Percentiles rank a stretch among this genome's conserved stretches.
Conservation (phyloP, 2,888 invertebrate genomes). For the Lobophora halterata region DNA sequence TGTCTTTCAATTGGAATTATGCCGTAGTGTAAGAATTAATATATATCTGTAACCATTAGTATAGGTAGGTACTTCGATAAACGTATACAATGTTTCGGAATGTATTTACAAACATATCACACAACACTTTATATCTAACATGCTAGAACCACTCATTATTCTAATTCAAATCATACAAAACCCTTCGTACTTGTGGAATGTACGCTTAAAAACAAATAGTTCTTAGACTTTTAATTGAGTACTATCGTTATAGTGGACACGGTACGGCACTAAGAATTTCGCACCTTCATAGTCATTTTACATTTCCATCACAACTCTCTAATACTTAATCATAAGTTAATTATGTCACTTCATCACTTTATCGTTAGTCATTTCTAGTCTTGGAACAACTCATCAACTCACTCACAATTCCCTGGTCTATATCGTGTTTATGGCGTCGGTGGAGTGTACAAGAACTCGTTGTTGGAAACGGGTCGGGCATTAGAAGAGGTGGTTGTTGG, state of each 20-base stretch:
- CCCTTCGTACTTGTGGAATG: constrained; percentile 34
- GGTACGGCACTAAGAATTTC: constrained; percentile 61
- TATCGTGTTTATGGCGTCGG: constrained; percentile 7
- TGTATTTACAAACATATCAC: constrained; percentile 65
- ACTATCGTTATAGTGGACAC: constrained; percentile 66
- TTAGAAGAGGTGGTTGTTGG: constrained; percentile 84
- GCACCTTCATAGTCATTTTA: constrained; percentile 36
- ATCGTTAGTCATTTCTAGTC: constrained; percentile 16
- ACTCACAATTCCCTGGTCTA: constrained; percentile 5
- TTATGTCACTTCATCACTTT: constrained; percentile 34
- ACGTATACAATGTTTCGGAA: constrained; percentile 64
- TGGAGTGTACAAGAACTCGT: constrained; percentile 19
- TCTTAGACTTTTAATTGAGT: constrained; percentile 47
- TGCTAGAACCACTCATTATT: constrained; percentile 30
- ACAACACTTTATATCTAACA: constrained; percentile 44
- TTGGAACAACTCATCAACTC: constrained; percentile 8
- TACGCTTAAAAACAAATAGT: constrained; percentile 46
- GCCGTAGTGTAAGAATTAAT: constrained; percentile 5
- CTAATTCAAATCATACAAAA: constrained; percentile 43
- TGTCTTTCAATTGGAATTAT: constrained; percentile 6
- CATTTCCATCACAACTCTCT: constrained; percentile 27
- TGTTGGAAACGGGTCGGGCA: constrained; percentile 39
- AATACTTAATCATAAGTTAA: constrained; percentile 13
- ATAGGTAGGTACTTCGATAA: constrained; percentile 57
- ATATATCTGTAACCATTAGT: no score